phyloP scores from a whole-genome alignment of 1,140 invertebrate species.

The Parasteatoda tepidariorum region DNA sequence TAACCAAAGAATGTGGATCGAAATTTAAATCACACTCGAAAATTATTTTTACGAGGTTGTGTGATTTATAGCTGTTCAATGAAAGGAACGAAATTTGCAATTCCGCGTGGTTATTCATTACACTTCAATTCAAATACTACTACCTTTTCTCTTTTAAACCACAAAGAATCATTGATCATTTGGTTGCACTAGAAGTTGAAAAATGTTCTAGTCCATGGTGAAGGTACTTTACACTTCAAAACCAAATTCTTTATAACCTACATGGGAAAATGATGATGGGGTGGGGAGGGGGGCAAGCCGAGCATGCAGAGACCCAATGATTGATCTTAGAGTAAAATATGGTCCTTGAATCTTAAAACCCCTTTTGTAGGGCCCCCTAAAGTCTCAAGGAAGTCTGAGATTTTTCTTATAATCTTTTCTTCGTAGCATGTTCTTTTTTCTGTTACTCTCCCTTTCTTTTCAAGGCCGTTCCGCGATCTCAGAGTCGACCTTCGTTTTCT shows the following conservation, averaged over 20 bases:
- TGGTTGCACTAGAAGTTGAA: not conserved
- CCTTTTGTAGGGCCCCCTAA: not conserved
- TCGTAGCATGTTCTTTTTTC: constrained; percentile 21
- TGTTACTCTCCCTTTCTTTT: constrained; percentile 1
- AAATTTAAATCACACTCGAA: not conserved
- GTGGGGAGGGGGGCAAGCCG: not conserved
- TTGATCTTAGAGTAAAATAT: constrained; percentile 51
- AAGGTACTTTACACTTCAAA: not conserved
- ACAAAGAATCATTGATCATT: not conserved
- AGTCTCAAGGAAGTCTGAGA: constrained; percentile 51
- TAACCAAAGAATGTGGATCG: no score
- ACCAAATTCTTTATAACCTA: constrained; percentile 47
- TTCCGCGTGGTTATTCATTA: not conserved
- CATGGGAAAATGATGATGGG: constrained; percentile 47
- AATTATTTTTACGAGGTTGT: not conserved
- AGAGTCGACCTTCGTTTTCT: constrained; percentile 37
- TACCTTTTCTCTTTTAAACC: not conserved
- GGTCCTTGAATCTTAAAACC: constrained; percentile 36
- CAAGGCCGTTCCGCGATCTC: constrained; percentile 50
- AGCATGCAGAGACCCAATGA: constrained; percentile 35
- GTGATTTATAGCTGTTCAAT: not conserved
- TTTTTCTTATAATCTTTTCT: constrained; percentile 14
- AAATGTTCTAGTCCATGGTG: not conserved
- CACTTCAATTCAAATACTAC: not conserved
- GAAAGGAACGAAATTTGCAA: not conserved